Evolutionary conservation across 2,888 invertebrate species (phyloP).

Genomic region (Sarcophaga subvicina): DNA sequence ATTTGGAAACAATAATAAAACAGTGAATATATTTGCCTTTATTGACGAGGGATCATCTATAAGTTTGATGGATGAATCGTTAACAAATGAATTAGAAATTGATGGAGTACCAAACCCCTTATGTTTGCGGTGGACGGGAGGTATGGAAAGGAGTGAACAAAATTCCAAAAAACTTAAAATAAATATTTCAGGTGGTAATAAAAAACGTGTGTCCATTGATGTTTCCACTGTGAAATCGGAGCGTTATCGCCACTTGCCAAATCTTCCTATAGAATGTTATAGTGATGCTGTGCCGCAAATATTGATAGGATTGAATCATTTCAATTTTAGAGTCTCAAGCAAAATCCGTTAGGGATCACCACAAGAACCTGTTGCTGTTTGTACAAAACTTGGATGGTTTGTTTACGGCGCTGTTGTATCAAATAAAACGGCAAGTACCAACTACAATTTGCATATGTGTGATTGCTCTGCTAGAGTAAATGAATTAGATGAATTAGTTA

Average conservation of each 20-base stretch:
- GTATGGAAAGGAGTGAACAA: constrained; percentile 30
- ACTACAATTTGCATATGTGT: constrained; percentile 40
- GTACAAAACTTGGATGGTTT: constrained; percentile 11
- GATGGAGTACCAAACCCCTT: constrained; percentile 3
- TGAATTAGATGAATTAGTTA: constrained; percentile 28
- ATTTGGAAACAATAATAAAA: constrained; percentile 19
- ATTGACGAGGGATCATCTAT: not conserved
- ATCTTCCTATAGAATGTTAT: constrained; percentile 27
- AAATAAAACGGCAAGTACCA: constrained; percentile 12
- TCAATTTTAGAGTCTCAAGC: not conserved
- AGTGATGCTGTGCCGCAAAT: constrained; percentile 22
- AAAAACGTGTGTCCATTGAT: not conserved
- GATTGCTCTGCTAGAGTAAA: constrained; percentile 20
- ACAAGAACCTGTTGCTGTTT: constrained; percentile 18
- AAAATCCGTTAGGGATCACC: constrained; percentile 17
- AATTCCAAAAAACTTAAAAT: constrained; percentile 14
- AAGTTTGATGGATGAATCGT: constrained; percentile 14
- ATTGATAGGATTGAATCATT: constrained; percentile 27
- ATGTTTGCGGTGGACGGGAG: constrained; percentile 40
- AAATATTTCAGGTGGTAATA: constrained; percentile 40
- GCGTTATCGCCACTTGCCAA: constrained; percentile 15
- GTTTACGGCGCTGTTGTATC: not conserved
- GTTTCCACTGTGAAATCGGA: constrained; percentile 30
- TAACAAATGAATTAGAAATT: not conserved
- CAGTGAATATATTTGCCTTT: not conserved